Base-by-base conservation (phyloP, 2,113 vertebrate species). In the Gasterosteus aculeatus region DNA sequence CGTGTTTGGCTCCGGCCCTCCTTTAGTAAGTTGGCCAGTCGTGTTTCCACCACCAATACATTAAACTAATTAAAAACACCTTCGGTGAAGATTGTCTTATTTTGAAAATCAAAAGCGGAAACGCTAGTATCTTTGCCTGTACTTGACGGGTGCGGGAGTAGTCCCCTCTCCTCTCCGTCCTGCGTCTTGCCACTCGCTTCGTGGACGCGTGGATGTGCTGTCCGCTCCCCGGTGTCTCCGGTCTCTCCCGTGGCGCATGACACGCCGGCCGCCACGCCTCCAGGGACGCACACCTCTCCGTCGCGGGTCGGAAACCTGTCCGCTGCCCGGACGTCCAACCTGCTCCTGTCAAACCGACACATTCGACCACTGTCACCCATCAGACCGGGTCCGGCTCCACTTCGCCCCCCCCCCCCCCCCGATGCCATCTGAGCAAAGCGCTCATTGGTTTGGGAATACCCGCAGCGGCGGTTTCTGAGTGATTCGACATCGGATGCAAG, bases 241-340 rank as follows among this genome's bases (percentile, higher is more conserved):
- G 33, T 33, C 3, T 33, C 33, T 38, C 35, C 35, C 19, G 81
- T 78, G 66, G 69, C 81, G 82, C 87, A 85, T 82, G 82, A 80
- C 77, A 64, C 75, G 70, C 81, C 80, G 44, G 29, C 82, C 85
- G 81, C 77, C 83, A 82, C 86, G 72, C 81, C 81, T 87, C 85
- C 80, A 66, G 84, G 73, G 84, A 86, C 77, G 41, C 77, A 42
- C 65, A 75, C 41, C 42, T 69, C 65, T 58, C 26, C 18, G 16
- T 67, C 54, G 42, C 46, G 51, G 41, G n/a, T n/a, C 16, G 69
- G 26, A 56, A 29, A 47, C n/a, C 83, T 49, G 56, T 31, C 60
- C 54, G 11, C 9, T 58, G 18, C 60, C 75, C 16, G 70, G 77
- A 85, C 73, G 4, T 66, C 38, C 51, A 4, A 47, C 35, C 12